These are phyloP conservation scores for Strigamia crassipes DNA, from an alignment of 2,888 invertebrate genomes.

Conservation along the genomic window DNA sequence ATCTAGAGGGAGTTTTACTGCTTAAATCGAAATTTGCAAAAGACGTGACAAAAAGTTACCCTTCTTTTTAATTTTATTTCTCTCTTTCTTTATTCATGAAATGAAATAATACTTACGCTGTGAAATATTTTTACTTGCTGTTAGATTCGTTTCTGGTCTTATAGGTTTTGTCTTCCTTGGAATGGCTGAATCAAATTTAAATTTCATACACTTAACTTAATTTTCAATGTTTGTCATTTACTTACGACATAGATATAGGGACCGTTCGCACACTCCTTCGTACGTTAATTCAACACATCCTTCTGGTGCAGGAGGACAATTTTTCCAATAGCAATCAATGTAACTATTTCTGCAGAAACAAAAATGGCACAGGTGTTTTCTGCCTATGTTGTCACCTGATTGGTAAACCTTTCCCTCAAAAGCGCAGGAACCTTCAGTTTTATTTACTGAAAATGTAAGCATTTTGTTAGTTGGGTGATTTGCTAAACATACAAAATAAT, in stretches of 20 bases:
- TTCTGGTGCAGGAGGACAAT: slow-evolving; percentile 54
- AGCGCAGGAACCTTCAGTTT: slow-evolving; percentile 44
- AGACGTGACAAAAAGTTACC: not conserved
- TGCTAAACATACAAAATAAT: not conserved
- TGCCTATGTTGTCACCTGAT: slow-evolving; percentile 49
- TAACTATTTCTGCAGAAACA: slow-evolving; percentile 54
- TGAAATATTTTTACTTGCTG: not conserved
- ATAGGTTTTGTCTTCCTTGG: not conserved
- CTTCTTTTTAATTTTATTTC: no score
- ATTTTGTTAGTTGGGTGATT: not conserved
- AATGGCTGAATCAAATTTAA: not conserved
- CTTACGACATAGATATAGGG: slow-evolving; percentile 55
- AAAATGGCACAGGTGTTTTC: slow-evolving; percentile 54
- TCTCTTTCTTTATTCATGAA: no score
- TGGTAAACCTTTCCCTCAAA: slow-evolving; percentile 46
- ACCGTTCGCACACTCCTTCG: slow-evolving; percentile 54
- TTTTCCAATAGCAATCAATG: slow-evolving; percentile 55
- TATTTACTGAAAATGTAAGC: slow-evolving; percentile 43
- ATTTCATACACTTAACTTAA: not conserved
- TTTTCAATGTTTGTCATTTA: slow-evolving; percentile 27
- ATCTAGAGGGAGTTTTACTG: no score
- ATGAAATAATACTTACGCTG: no score
- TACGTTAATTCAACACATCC: slow-evolving; percentile 53
- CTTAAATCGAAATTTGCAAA: no score
- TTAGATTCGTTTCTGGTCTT: not conserved